Evolutionary conservation across 2,113 vertebrate species (phyloP).

Genomic region (Axis porcinus): DNA sequence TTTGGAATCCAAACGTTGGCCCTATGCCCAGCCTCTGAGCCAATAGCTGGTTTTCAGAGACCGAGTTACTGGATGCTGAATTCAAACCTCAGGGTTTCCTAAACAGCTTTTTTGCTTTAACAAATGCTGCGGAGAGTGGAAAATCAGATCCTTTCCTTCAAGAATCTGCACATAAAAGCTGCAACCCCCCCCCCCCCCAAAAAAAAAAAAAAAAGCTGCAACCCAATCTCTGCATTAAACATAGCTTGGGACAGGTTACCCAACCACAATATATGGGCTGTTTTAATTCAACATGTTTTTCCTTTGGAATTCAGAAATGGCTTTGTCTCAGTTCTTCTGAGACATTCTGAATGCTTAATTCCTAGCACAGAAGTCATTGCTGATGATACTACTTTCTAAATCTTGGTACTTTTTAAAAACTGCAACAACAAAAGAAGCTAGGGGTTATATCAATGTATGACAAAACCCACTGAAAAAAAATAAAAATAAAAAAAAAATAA

Average conservation of each 20-base stretch:
- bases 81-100: conserved; percentile 58
- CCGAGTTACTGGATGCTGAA: conserved; percentile 1
- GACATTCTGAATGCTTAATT: conserved; percentile 31
- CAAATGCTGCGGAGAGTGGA: conserved; percentile 60
- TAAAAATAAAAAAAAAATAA: too few relatives aligned
- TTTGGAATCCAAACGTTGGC: conserved; percentile 45
- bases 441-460: too few relatives aligned
- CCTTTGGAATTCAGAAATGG: conserved; percentile 36
- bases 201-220: conserved; percentile 64
- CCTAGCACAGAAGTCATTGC: conserved; percentile 33
- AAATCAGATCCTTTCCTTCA: conserved; percentile 65
- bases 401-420: neutral
- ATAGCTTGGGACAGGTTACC: conserved; percentile 10
- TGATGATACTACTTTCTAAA: neutral
- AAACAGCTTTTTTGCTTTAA: conserved; percentile 28
- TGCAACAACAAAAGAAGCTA: neutral
- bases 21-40: conserved; percentile 39
- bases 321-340: conserved; percentile 28
- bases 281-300: conserved; percentile 45
- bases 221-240: conserved; percentile 33
- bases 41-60: conserved; percentile 47
- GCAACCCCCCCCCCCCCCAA: too few relatives aligned
- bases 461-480: too few relatives aligned
- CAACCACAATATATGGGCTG: neutral
- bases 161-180: conserved; percentile 62